Conservation (phyloP, 2,797 vertebrate species). For the Telmatherina bonti region DNA sequence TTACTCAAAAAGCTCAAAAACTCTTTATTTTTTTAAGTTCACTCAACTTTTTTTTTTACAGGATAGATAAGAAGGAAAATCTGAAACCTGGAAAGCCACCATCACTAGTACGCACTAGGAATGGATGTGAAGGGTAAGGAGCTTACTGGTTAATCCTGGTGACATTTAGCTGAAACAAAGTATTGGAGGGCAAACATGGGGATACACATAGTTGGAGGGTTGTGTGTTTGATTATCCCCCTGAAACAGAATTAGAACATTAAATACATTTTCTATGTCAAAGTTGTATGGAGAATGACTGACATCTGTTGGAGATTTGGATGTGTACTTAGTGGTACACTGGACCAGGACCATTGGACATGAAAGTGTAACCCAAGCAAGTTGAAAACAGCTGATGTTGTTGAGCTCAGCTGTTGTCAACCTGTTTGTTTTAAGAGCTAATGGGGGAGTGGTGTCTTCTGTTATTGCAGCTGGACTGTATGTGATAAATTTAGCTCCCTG, state of each 20-base stretch:
- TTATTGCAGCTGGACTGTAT: background rate
- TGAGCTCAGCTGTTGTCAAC: slow-evolving; percentile 1
- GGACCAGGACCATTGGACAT: background rate
- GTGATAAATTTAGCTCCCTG: background rate
- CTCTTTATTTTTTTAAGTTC: no score
- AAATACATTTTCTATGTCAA: background rate
- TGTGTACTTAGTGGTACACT: background rate
- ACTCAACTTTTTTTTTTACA: background rate
- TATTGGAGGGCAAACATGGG: background rate
- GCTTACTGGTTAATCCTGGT: slow-evolving; percentile 3
- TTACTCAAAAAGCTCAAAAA: no score
- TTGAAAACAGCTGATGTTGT: no score
- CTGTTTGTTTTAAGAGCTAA: background rate
- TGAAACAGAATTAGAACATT: background rate
- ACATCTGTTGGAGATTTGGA: slow-evolving; percentile 3
- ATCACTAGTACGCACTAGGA: background rate
- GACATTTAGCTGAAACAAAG: slow-evolving; percentile 12
- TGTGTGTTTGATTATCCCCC: background rate
- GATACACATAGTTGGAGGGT: background rate
- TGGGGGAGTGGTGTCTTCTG: background rate
- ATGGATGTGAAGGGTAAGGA: background rate
- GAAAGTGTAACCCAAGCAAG: background rate
- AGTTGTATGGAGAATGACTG: background rate
- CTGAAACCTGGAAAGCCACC: background rate
- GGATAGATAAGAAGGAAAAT: background rate